Conservation (phyloP, 2,797 vertebrate genomes). For the Hippocampus kuda region DNA sequence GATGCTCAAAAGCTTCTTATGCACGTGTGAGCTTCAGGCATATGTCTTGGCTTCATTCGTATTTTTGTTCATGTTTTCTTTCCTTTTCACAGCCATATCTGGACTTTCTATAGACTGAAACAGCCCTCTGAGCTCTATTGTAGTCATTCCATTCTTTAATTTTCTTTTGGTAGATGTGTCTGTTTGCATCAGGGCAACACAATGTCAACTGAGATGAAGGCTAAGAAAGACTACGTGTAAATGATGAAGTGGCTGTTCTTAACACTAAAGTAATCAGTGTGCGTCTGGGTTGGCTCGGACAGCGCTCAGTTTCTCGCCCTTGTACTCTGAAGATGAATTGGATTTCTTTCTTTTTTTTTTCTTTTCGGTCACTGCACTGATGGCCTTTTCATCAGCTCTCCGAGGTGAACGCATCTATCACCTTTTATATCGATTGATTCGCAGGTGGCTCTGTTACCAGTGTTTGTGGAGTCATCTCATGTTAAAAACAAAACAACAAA, state of each 20-base stretch:
- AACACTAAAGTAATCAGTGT: conserved; percentile 3
- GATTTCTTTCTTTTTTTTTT: conserved; percentile 14
- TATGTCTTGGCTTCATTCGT: not conserved
- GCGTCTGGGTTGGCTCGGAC: not conserved
- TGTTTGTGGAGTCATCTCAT: conserved; percentile 7
- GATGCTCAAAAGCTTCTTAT: conserved; percentile 21
- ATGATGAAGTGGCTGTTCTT: not conserved
- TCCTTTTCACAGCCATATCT: conserved; percentile 26
- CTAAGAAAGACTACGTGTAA: conserved; percentile 27
- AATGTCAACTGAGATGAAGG: conserved; percentile 40
- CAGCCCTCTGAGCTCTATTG: conserved; percentile 28
- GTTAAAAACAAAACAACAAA: conserved; percentile 11
- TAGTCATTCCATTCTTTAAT: conserved; percentile 58
- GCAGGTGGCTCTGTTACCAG: conserved; percentile 24
- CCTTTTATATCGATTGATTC: conserved; percentile 22
- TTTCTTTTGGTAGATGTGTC: conserved; percentile 29
- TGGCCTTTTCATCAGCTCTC: conserved; percentile 28
- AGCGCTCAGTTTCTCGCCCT: conserved; percentile 8
- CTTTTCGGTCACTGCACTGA: conserved; percentile 25
- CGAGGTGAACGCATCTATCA: conserved; percentile 30
- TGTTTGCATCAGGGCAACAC: not conserved
- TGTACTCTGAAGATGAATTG: conserved; percentile 21
- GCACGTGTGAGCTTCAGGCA: not conserved
- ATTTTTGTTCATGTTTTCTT: conserved; percentile 3
- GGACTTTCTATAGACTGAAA: conserved; percentile 28